phyloP scores from a whole-genome alignment of 2,888 invertebrate genomes.

The Zygaena filipendulae region DNA sequence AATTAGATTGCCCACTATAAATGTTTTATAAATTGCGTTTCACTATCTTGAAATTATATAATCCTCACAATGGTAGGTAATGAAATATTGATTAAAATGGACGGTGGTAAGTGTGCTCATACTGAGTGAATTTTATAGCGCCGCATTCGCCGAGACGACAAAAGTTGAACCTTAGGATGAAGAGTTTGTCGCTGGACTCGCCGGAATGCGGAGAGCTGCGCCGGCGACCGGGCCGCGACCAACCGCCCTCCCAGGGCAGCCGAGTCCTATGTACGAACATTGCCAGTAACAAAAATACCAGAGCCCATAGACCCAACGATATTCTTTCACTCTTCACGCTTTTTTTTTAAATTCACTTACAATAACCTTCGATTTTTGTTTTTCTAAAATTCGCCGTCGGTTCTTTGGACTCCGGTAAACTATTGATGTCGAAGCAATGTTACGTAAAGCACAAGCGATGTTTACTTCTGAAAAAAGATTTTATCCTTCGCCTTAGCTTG shows the following conservation, averaged over 20 bases:
- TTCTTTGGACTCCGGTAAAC: slow-evolving; percentile 44
- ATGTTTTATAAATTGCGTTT: too few species aligned
- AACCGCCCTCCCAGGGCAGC: slow-evolving; percentile 63
- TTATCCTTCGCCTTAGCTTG: slow-evolving; percentile 50
- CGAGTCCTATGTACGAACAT: slow-evolving; percentile 71
- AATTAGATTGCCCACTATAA: too few species aligned
- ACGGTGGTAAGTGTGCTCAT: slow-evolving; percentile 44
- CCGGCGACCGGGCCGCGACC: slow-evolving; percentile 69
- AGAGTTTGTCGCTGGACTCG: slow-evolving; percentile 96
- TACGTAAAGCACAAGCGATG: slow-evolving; percentile 47
- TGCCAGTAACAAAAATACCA: slow-evolving; percentile 30
- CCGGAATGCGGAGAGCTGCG: slow-evolving; percentile 90
- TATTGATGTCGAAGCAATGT: slow-evolving; percentile 28
- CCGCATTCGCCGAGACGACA: slow-evolving; percentile 96
- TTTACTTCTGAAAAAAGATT: slow-evolving; percentile 32
- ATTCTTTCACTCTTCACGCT: slow-evolving; percentile 2
- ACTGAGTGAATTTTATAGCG: slow-evolving; percentile 73
- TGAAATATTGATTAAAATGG: too few species aligned
- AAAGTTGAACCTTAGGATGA: slow-evolving; percentile 97
- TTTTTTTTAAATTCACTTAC: slow-evolving; percentile 2
- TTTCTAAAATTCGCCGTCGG: too few species aligned
- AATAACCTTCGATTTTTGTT: slow-evolving; percentile 1
- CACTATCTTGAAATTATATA: too few species aligned
- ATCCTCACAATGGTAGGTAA: too few species aligned
- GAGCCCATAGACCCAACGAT: slow-evolving; percentile 26